phyloP scores from a whole-genome alignment of 2,797 vertebrate genomes.

The Onychomys leucogaster region DNA sequence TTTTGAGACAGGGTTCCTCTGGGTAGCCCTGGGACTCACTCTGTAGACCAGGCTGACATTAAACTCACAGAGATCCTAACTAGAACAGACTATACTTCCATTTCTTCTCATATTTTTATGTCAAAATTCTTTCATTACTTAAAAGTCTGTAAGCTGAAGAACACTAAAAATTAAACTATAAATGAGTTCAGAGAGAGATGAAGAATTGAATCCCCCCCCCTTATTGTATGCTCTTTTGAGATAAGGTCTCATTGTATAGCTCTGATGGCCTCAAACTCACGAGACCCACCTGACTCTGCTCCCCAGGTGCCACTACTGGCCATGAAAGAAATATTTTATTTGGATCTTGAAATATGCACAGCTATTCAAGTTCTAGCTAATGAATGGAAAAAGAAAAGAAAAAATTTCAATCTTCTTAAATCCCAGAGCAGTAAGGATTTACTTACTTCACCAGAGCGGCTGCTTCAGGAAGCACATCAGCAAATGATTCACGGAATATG shows the following conservation, averaged over 20 bases:
- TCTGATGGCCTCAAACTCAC: background rate
- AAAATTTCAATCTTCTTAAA: constrained; percentile 2
- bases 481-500: constrained; percentile 94
- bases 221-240: background rate
- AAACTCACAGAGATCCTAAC: background rate
- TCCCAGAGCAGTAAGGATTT: constrained; percentile 42
- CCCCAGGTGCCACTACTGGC: background rate
- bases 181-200: background rate
- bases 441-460: constrained; percentile 95
- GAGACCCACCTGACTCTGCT: background rate
- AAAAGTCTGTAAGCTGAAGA: background rate
- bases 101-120: background rate
- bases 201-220: background rate
- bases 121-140: background rate
- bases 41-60: too few relatives aligned
- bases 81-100: background rate
- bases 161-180: background rate
- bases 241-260: background rate
- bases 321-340: background rate
- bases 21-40: too few relatives aligned
- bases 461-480: constrained; percentile 95
- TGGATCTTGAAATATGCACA: background rate
- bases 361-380: constrained; percentile 16
- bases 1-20: too few relatives aligned
- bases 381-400: background rate